phyloP scores from a whole-genome alignment of 2,888 invertebrate genomes.

The Aquatica leii region DNA sequence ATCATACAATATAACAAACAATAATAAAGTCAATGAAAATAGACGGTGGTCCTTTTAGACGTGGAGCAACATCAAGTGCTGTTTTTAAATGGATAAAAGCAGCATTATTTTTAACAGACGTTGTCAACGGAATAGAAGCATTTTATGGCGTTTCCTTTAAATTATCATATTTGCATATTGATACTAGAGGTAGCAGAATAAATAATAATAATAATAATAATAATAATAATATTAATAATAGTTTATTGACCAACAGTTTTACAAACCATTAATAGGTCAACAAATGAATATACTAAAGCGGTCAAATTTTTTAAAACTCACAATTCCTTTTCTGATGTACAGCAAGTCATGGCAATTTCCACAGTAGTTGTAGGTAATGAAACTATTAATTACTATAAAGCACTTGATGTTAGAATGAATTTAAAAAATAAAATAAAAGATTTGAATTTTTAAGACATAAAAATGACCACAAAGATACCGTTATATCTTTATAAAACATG shows the following conservation, averaged over 20 bases:
- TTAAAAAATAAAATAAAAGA: constrained; percentile 15
- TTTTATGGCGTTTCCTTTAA: constrained; percentile 15
- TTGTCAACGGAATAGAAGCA: constrained; percentile 17
- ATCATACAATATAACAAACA: background rate
- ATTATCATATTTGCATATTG: background rate
- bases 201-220: no score
- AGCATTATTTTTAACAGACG: constrained; percentile 10
- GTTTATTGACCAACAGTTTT: no score
- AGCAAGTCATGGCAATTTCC: constrained; percentile 3
- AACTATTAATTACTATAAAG: constrained; percentile 19
- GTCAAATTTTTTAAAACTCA: constrained; percentile 16
- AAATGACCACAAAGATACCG: constrained; percentile 24
- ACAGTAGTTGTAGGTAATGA: constrained; percentile 15
- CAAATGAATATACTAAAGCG: constrained; percentile 14
- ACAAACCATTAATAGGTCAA: no score
- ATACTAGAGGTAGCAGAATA: no score
- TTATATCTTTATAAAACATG: constrained; percentile 26
- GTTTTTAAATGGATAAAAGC: constrained; percentile 14
- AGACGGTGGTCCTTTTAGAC: constrained; percentile 10
- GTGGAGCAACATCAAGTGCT: constrained; percentile 15
- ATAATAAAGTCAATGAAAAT: constrained; percentile 4
- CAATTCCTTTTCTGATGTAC: constrained; percentile 17
- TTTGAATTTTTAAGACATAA: background rate
- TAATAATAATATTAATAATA: no score
- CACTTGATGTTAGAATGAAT: constrained; percentile 13